Evolutionary conservation across 35 echinoderm and acorn worm species (phyloP).

Genomic region (Nesometra sesokonis): DNA sequence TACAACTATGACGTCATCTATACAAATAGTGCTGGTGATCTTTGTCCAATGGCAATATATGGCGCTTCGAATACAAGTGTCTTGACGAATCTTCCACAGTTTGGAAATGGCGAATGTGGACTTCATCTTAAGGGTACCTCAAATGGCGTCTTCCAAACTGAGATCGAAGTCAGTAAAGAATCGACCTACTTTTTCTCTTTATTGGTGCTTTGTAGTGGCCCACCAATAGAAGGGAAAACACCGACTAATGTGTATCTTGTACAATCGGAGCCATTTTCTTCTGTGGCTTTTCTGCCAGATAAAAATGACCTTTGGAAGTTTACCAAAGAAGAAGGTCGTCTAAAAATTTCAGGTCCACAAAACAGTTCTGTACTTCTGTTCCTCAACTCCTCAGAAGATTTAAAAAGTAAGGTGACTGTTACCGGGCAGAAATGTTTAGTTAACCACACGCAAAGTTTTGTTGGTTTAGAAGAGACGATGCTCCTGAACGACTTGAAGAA

Average conservation of each 20-base stretch:
- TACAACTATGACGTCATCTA: conserved; percentile 46
- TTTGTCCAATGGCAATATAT: conserved; percentile 35
- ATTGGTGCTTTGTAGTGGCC: conserved; percentile 48
- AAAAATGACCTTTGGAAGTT: conserved; percentile 34
- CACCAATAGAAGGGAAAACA: conserved; percentile 14
- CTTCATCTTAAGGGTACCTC: conserved; percentile 27
- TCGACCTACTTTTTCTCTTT: background rate
- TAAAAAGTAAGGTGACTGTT: background rate
- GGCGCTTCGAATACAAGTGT: conserved; percentile 41
- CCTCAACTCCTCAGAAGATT: conserved; percentile 15
- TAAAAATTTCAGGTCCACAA: conserved; percentile 33
- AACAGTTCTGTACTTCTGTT: conserved; percentile 42
- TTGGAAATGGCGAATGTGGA: conserved; percentile 41
- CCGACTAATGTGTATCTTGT: conserved; percentile 34
- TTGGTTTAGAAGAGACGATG: conserved; percentile 33
- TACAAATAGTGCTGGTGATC: conserved; percentile 29
- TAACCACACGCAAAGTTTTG: conserved; percentile 41
- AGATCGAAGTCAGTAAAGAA: background rate
- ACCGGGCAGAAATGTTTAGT: conserved; percentile 7
- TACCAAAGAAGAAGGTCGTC: background rate
- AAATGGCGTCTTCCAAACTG: background rate
- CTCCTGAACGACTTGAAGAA: conserved; percentile 12
- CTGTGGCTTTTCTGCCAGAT: background rate
- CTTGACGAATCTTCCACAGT: conserved; percentile 43
- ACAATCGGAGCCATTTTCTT: background rate